A percentile compares a stretch with the other conserved stretches of the same genome.
phyloP scores from a whole-genome alignment of 2,113 vertebrate genomes.

The Chamaea fasciata region DNA sequence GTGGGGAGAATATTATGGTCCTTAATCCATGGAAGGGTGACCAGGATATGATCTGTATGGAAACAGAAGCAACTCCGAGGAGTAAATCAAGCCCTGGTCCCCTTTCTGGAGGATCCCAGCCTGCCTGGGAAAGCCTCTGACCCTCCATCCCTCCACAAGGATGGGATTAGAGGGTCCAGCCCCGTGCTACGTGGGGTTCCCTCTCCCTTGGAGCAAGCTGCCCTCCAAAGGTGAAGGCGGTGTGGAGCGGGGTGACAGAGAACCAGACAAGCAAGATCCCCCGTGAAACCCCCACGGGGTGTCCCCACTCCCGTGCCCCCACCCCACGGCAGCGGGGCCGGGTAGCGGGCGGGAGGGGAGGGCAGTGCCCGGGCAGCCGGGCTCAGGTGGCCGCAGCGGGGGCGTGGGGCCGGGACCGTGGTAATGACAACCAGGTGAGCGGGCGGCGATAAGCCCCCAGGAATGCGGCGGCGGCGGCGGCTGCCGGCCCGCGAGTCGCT shows the following conservation, averaged over 20 bases:
- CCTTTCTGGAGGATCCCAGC: neutral
- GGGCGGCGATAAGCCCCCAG: neutral
- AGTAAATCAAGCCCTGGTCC: neutral
- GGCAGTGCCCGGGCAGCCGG: neutral
- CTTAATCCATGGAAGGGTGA: no score
- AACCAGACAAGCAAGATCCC: neutral
- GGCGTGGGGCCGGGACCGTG: neutral
- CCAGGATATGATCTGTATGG: neutral
- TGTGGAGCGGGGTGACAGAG: neutral
- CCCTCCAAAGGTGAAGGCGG: neutral
- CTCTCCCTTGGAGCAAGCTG: neutral
- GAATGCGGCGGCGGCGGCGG: slow-evolving; percentile 31
- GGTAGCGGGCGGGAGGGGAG: no score
- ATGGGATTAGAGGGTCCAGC: neutral
- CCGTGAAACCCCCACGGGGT: accelerated
- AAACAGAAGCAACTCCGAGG: neutral
- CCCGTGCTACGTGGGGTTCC: accelerated
- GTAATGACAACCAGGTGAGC: slow-evolving; percentile 55
- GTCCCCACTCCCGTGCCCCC: accelerated
- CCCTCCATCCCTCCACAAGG: neutral
- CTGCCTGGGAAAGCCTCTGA: neutral
- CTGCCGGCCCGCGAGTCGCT: neutral
- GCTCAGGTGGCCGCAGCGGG: neutral
- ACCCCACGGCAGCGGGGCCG: accelerated
- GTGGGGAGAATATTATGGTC: accelerated